Evolutionary conservation across 2,888 invertebrate species (phyloP).

Genomic region (Chrysina gloriosa): DNA sequence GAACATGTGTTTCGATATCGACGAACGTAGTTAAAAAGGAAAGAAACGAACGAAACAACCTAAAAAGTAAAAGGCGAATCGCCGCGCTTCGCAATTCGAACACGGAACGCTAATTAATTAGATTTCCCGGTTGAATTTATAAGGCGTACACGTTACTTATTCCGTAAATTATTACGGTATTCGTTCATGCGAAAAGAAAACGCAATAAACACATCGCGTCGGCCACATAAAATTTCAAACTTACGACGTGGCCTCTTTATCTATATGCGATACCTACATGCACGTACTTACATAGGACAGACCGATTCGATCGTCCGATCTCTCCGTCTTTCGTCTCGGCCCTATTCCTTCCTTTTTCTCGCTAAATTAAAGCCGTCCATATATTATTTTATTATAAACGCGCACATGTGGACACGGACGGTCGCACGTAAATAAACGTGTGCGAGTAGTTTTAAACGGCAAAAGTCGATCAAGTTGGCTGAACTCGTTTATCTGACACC

Average conservation of each 20-base stretch:
- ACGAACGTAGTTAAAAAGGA: not conserved
- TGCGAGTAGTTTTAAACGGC: constrained; percentile 31
- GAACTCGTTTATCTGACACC: constrained; percentile 56
- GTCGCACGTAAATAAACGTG: constrained; percentile 35
- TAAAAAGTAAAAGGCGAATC: not conserved
- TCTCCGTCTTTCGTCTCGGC: not conserved
- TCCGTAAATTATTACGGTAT: constrained; percentile 37
- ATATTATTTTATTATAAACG: constrained; percentile 49
- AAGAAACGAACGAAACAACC: not conserved
- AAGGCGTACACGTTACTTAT: constrained; percentile 7
- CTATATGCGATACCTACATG: constrained; percentile 43
- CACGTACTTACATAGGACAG: too few relatives aligned
- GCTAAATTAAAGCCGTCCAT: constrained; percentile 52
- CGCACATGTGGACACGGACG: not conserved
- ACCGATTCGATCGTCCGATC: too few relatives aligned
- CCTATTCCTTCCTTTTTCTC: not conserved
- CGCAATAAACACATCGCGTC: constrained; percentile 54
- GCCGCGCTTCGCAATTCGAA: not conserved
- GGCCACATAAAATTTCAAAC: constrained; percentile 51
- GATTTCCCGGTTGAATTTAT: constrained; percentile 26
- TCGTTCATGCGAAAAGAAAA: constrained; percentile 52
- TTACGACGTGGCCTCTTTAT: constrained; percentile 48
- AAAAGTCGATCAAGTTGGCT: constrained; percentile 55
- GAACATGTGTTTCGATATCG: not conserved
- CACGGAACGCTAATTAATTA: constrained; percentile 31